Conservation (phyloP, 2,113 vertebrate species). For the Lutjanus erythropterus region DNA sequence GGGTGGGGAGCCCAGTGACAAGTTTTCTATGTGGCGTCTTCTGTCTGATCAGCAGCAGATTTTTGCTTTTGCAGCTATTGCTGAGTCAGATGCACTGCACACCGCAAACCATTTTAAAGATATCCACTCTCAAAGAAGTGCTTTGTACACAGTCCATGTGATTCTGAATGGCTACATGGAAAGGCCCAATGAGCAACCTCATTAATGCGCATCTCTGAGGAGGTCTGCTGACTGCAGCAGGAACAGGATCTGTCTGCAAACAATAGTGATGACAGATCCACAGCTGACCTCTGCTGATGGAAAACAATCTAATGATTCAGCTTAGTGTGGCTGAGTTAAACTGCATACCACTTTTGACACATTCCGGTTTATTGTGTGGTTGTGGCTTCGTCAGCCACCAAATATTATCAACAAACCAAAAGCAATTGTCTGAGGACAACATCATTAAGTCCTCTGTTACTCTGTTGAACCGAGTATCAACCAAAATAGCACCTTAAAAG, state of each 20-base stretch:
- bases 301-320: conserved; percentile 52
- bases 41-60: conserved; percentile 67
- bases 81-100: conserved; percentile 64
- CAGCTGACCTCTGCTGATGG: conserved; percentile 55
- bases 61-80: conserved; percentile 50
- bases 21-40: conserved; percentile 52
- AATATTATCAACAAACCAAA: conserved; percentile 17
- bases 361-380: conserved; percentile 3
- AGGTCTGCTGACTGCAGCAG: conserved; percentile 74
- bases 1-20: conserved; percentile 35
- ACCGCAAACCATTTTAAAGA: conserved; percentile 60
- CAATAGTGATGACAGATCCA: conserved; percentile 61
- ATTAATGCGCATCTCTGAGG: conserved; percentile 56
- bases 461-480: neutral
- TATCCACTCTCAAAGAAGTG: conserved; percentile 44
- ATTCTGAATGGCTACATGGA: conserved; percentile 46
- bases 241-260: conserved; percentile 46
- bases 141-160: conserved; percentile 59
- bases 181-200: conserved; percentile 32
- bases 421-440: conserved; percentile 14
- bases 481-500: neutral
- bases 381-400: conserved; percentile 14
- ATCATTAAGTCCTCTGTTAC: neutral
- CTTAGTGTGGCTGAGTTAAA: conserved; percentile 26
- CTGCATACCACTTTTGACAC: conserved; percentile 21